Evolutionary conservation across 2,113 vertebrate genomes (phyloP).

Genomic region (Aegotheles bennettii): DNA sequence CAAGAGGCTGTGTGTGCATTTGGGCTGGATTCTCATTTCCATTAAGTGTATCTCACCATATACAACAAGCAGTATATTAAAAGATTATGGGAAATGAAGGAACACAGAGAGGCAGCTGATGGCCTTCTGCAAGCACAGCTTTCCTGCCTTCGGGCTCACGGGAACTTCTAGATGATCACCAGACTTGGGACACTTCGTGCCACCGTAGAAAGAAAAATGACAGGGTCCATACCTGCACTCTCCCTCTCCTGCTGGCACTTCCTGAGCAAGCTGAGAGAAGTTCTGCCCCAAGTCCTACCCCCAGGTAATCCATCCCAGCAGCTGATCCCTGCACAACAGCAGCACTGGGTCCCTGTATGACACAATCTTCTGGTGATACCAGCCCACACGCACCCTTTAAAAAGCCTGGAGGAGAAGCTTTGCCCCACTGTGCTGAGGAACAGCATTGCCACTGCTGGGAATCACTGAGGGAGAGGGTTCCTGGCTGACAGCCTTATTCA

Average conservation of each 20-base stretch:
- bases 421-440: neutral
- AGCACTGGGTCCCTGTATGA: no score
- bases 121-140: neutral
- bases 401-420: neutral
- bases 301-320: neutral
- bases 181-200: neutral
- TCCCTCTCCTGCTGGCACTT: neutral
- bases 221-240: neutral
- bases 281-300: neutral
- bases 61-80: neutral
- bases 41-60: rapidly evolving
- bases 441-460: neutral
- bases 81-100: neutral
- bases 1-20: neutral
- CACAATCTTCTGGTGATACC: no score
- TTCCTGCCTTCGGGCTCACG: neutral
- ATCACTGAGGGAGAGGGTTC: neutral
- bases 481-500: neutral
- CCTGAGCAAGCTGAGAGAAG: neutral
- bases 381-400: neutral
- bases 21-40: neutral
- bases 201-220: rapidly evolving
- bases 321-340: neutral
- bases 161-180: neutral
- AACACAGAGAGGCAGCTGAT: neutral